These are phyloP conservation scores for Andrena flavipes DNA, from an alignment of 2,888 invertebrate species.

Conservation along the genomic window DNA sequence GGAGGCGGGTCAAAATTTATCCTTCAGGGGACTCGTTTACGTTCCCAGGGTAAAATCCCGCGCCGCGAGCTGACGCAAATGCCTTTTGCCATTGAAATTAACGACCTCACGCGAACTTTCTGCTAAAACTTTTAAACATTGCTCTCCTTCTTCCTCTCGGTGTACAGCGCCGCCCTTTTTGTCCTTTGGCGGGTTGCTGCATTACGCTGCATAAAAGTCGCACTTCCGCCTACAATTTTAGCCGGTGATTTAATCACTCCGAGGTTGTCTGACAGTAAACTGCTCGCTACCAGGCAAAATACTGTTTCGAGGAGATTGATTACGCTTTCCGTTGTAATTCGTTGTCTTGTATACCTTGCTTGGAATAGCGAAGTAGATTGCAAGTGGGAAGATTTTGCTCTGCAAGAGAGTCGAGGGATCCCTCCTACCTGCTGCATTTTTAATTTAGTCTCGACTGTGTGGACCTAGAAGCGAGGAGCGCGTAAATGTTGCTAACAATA, in stretches of 20 bases:
- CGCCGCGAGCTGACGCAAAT: slow-evolving; percentile 3
- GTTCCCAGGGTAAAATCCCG: not conserved
- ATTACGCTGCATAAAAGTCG: slow-evolving; percentile 6
- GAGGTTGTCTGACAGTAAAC: not conserved
- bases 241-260: not conserved
- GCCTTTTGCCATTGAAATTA: slow-evolving; percentile 18
- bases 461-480: too few species aligned
- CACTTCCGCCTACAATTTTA: not conserved
- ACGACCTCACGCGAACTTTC: slow-evolving; percentile 11
- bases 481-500: not conserved
- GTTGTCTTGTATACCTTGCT: not conserved
- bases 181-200: not conserved
- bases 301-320: not conserved
- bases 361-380: too few species aligned
- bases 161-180: not conserved
- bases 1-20: not conserved
- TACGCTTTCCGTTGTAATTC: not conserved
- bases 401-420: too few species aligned
- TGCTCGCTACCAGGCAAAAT: not conserved
- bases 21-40: slow-evolving; percentile 7
- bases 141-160: not conserved
- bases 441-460: not conserved
- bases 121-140: slow-evolving; percentile 24
- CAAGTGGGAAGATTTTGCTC: too few species aligned
- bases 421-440: not conserved